phyloP scores from a whole-genome alignment of 1,140 invertebrate species.

The Brachionus asplanchnoidis region DNA sequence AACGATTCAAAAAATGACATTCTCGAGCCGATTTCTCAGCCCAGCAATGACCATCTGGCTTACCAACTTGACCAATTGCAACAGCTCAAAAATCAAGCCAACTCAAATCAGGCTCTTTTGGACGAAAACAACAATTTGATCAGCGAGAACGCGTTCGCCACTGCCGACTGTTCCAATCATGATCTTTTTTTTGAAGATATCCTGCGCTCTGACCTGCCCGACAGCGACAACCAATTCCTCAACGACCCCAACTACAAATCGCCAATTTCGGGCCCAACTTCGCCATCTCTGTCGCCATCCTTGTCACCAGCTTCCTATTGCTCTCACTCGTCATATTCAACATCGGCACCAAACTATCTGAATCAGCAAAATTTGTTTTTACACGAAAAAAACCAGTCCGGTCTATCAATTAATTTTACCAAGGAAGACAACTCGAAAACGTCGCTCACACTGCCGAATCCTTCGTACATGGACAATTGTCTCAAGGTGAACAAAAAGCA shows the following conservation, averaged over 20 bases:
- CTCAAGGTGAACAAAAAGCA: neutral
- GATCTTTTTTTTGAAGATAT: conserved; percentile 34
- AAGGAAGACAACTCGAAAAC: neutral
- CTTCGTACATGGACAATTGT: neutral
- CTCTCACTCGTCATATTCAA: conserved; percentile 22
- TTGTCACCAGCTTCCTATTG: conserved; percentile 12
- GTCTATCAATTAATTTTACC: neutral
- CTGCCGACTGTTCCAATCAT: neutral
- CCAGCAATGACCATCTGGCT: neutral
- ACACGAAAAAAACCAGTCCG: neutral
- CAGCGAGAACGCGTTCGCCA: neutral
- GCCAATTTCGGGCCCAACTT: neutral
- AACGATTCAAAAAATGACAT: neutral
- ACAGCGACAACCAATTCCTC: neutral
- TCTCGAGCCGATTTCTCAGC: neutral
- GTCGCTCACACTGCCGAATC: neutral
- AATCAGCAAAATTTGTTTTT: conserved; percentile 33
- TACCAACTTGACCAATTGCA: conserved; percentile 6
- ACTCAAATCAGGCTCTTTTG: neutral
- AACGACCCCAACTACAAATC: neutral
- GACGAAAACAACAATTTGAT: conserved; percentile 24
- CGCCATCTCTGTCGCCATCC: conserved; percentile 2
- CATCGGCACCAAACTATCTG: conserved; percentile 12
- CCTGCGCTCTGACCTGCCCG: neutral
- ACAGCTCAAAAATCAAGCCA: neutral